A percentile compares a stretch with the other conserved stretches of the same genome.
Evolutionary conservation across 2,888 invertebrate genomes (phyloP).

Genomic region (Itoplectis maculator): DNA sequence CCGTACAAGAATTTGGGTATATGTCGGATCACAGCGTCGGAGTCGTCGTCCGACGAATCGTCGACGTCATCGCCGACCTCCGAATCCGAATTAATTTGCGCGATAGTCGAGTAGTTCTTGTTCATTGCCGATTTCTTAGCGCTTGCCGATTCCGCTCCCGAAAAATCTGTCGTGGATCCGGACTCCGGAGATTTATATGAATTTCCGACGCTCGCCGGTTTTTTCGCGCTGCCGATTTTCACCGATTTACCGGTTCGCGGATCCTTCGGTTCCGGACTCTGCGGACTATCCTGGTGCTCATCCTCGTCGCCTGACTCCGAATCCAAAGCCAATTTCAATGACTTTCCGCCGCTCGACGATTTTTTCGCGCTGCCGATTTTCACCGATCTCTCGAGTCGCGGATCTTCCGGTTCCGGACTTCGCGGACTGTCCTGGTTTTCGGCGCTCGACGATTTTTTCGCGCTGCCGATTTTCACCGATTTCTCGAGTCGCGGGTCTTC

Average conservation of each 20-base stretch:
- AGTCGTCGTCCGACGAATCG: constrained; percentile 23
- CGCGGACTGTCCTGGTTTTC: not conserved
- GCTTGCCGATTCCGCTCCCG: not conserved
- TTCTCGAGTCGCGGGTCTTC: not conserved
- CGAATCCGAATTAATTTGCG: constrained; percentile 17
- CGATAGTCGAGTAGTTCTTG: constrained; percentile 23
- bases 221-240: constrained; percentile 11
- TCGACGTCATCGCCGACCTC: constrained; percentile 6
- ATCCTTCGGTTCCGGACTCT: not conserved
- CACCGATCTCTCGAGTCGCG: not conserved
- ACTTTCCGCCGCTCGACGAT: not conserved
- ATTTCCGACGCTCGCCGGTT: no score
- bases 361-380: not conserved
- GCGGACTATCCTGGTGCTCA: not conserved
- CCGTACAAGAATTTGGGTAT: constrained; percentile 67
- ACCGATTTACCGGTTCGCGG: constrained; percentile 6
- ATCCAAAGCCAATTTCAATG: no score
- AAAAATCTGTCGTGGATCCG: not conserved
- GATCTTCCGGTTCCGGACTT: not conserved
- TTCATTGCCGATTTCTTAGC: constrained; percentile 23
- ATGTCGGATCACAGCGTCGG: constrained; percentile 16
- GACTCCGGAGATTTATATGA: no score
- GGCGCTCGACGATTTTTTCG: constrained; percentile 2
- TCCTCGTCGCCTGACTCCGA: no score
- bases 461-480: not conserved